Conservation (phyloP, 2,797 vertebrate species). For the Austrolebias charrua region DNA sequence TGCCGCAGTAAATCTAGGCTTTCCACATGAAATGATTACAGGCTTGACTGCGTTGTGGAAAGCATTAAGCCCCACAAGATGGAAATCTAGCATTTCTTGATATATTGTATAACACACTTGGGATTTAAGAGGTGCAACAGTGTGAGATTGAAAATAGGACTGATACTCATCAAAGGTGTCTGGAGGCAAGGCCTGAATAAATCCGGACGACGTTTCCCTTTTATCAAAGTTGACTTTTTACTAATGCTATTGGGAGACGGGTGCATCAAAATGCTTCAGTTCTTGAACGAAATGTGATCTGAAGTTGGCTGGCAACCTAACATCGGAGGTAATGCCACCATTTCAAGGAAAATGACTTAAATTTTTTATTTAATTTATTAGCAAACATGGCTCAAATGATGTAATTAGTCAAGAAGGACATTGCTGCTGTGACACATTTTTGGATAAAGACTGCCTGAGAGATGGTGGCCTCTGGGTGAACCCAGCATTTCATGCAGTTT, state of each 20-base stretch:
- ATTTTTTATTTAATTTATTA: no score
- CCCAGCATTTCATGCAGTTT: constrained; percentile 70
- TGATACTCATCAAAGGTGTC: constrained; percentile 39
- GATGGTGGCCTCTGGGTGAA: constrained; percentile 63
- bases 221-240: constrained; percentile 76
- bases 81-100: constrained; percentile 42
- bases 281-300: constrained; percentile 64
- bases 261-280: constrained; percentile 66
- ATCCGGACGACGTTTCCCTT: constrained; percentile 56
- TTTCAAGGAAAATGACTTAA: constrained; percentile 55
- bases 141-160: constrained; percentile 58
- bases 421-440: constrained; percentile 54
- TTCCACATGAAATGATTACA: constrained; percentile 55
- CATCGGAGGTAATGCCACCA: constrained; percentile 50
- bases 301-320: constrained; percentile 57
- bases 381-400: no score
- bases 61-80: constrained; percentile 48
- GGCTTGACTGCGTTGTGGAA: constrained; percentile 48
- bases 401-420: constrained; percentile 55
- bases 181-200: constrained; percentile 47
- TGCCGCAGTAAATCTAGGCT: constrained; percentile 25
- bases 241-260: constrained; percentile 54
- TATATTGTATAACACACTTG: constrained; percentile 33
- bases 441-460: constrained; percentile 65
- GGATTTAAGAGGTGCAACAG: constrained; percentile 44